Evolutionary conservation across 1,140 invertebrate genomes (phyloP).

Genomic region (Brachionus calyciflorus): DNA sequence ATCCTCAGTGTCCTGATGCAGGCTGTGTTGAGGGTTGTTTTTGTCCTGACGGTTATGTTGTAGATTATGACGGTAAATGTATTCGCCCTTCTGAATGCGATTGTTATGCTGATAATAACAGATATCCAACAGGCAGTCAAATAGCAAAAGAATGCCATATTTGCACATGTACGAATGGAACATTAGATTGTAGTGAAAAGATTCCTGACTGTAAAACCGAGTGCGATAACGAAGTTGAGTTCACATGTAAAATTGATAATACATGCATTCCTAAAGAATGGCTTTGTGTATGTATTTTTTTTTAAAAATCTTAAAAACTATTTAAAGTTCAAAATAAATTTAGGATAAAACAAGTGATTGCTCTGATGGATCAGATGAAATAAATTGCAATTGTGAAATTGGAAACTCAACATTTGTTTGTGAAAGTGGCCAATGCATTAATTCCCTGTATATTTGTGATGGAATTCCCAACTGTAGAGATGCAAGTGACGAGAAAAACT

Average conservation of each 20-base stretch:
- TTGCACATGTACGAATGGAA: slow-evolving; percentile 46
- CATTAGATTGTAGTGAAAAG: slow-evolving; percentile 21
- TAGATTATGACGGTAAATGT: slow-evolving; percentile 70
- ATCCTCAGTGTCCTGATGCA: slow-evolving; percentile 65
- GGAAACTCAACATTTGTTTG: slow-evolving; percentile 47
- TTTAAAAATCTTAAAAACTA: background rate
- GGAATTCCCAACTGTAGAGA: slow-evolving; percentile 45
- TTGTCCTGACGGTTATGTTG: slow-evolving; percentile 72
- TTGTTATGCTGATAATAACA: slow-evolving; percentile 69
- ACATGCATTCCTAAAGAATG: slow-evolving; percentile 53
- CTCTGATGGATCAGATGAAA: slow-evolving; percentile 68
- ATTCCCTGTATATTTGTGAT: slow-evolving; percentile 38
- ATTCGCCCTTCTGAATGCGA: slow-evolving; percentile 71
- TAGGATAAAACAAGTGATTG: slow-evolving; percentile 70
- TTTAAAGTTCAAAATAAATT: background rate
- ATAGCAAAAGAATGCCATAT: slow-evolving; percentile 48
- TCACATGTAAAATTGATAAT: background rate
- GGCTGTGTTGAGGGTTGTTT: slow-evolving; percentile 81
- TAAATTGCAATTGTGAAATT: slow-evolving; percentile 53
- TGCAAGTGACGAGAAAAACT: slow-evolving; percentile 43
- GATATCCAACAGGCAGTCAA: slow-evolving; percentile 63
- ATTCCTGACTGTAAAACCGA: slow-evolving; percentile 11
- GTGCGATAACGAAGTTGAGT: background rate
- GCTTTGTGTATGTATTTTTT: slow-evolving; percentile 62
- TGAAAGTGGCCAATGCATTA: slow-evolving; percentile 47